A percentile compares a stretch with the other conserved stretches of the same genome.
These are phyloP conservation scores for Tricholauxania praeusta DNA, from an alignment of 2,888 invertebrate species.

Conservation along the genomic window DNA sequence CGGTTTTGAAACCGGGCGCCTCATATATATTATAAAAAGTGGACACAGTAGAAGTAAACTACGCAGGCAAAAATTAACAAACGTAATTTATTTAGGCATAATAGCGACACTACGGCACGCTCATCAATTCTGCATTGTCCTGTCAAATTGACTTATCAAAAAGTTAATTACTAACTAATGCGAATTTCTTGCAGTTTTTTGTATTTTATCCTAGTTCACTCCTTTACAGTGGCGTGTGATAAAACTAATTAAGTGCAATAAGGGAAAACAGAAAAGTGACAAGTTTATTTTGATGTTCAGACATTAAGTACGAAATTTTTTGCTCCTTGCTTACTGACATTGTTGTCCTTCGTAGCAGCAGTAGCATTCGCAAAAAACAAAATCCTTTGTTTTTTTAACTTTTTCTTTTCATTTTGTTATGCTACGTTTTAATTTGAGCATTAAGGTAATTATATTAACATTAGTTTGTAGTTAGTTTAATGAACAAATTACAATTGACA, in stretches of 20 bases:
- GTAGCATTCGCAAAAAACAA: neutral
- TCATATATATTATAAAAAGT: too few relatives aligned
- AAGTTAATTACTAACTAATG: constrained; percentile 34
- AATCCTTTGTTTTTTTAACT: neutral
- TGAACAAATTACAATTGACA: constrained; percentile 38
- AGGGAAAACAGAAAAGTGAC: constrained; percentile 53
- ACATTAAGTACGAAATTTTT: constrained; percentile 50
- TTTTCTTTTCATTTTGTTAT: constrained; percentile 22
- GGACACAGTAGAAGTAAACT: too few relatives aligned
- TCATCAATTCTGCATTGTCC: neutral
- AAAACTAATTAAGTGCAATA: constrained; percentile 65
- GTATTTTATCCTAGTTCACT: neutral
- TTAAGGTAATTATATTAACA: constrained; percentile 64
- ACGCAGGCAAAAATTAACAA: too few relatives aligned
- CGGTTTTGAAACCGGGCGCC: too few relatives aligned
- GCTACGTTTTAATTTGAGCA: constrained; percentile 57
- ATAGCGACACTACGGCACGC: too few relatives aligned
- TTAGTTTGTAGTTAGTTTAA: constrained; percentile 51
- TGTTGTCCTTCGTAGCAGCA: neutral
- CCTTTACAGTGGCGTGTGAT: constrained; percentile 50
- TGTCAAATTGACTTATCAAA: constrained; percentile 29
- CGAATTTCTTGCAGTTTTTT: neutral
- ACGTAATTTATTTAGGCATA: too few relatives aligned
- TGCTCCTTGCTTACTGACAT: constrained; percentile 35
- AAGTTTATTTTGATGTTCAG: constrained; percentile 59